phyloP scores from a whole-genome alignment of 2,113 vertebrate species.

The Otolemur garnettii region DNA sequence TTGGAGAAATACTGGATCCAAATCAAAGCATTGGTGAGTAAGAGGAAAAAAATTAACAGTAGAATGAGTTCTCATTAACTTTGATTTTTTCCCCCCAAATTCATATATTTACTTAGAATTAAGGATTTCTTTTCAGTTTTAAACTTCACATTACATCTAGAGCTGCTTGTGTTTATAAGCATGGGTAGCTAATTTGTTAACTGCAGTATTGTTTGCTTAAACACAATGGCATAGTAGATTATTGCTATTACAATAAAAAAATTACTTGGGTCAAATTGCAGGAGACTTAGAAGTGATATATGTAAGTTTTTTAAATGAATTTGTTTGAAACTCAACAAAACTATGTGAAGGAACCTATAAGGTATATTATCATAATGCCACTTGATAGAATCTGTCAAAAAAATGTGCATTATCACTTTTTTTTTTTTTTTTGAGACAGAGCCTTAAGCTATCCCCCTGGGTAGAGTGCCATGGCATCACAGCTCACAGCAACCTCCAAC shows the following conservation, averaged over 20 bases:
- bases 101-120: conserved; percentile 55
- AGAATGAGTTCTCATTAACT: background rate
- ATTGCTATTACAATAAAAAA: conserved; percentile 31
- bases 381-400: background rate
- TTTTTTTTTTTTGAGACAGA: too few species aligned
- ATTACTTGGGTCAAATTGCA: conserved; percentile 4
- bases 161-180: conserved; percentile 20
- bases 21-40: background rate
- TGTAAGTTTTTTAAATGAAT: background rate
- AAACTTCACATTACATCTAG: background rate
- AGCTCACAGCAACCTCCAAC: too few species aligned
- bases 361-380: background rate
- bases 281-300: background rate
- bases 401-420: background rate
- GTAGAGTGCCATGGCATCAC: too few species aligned
- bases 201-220: background rate
- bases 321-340: conserved; percentile 32
- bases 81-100: conserved; percentile 5
- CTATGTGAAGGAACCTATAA: background rate
- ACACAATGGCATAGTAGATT: background rate
- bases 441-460: too few species aligned
- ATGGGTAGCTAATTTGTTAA: background rate
- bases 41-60: background rate
- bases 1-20: conserved; percentile 30
- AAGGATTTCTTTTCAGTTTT: conserved; percentile 41